Evolutionary conservation across 2,888 invertebrate species (phyloP).

Genomic region (Nesidiocoris tenuis): DNA sequence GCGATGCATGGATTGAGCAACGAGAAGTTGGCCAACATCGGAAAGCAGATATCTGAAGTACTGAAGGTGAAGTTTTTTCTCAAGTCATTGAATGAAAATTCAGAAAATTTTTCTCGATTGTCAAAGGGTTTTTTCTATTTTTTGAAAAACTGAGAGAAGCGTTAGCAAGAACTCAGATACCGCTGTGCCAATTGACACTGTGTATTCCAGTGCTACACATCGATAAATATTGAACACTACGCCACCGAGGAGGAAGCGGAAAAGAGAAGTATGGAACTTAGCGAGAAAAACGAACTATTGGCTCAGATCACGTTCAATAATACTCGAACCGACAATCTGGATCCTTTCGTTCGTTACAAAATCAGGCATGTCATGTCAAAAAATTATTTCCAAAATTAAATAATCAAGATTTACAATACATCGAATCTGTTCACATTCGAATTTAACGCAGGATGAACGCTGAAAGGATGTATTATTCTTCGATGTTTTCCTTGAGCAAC

Average conservation of each 20-base stretch:
- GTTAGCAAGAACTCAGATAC: too few species aligned
- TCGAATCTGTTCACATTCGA: too few species aligned
- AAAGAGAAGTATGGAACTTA: constrained; percentile 60
- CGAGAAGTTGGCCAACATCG: constrained; percentile 1
- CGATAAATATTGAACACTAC: constrained; percentile 50
- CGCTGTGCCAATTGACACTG: too few species aligned
- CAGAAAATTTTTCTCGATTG: too few species aligned
- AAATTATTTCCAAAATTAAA: neutral
- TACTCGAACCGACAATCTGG: constrained; percentile 50
- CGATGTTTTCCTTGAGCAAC: constrained; percentile 12
- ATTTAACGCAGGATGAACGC: constrained; percentile 46
- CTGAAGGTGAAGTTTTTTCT: constrained; percentile 16
- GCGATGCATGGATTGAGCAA: constrained; percentile 5
- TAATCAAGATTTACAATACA: too few species aligned
- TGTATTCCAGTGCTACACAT: constrained; percentile 46
- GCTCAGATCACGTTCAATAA: constrained; percentile 60
- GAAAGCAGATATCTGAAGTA: constrained; percentile 16
- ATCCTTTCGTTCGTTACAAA: constrained; percentile 63
- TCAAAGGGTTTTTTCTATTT: too few species aligned
- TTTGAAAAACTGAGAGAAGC: too few species aligned
- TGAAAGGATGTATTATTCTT: constrained; percentile 37
- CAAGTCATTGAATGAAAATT: too few species aligned
- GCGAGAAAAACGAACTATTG: constrained; percentile 65
- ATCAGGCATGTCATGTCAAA: constrained; percentile 54
- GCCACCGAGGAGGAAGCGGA: constrained; percentile 61